A percentile compares a stretch with the other conserved stretches of the same genome.
These are phyloP conservation scores for Neodiprion virginianus DNA, from an alignment of 1,140 invertebrate genomes.

Conservation along the genomic window DNA sequence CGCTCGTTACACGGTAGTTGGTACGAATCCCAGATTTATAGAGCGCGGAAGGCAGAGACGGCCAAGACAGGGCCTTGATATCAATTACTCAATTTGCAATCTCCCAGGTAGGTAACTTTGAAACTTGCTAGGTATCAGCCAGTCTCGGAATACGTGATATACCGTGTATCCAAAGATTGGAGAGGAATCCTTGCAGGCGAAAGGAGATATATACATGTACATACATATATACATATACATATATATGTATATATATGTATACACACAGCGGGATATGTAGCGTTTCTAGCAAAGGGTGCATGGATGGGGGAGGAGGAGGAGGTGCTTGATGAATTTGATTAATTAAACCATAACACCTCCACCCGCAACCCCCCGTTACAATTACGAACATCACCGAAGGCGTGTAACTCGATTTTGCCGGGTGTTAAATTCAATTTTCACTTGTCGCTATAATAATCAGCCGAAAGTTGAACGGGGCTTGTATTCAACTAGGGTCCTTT, in stretches of 20 bases:
- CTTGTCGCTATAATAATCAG: too few species aligned
- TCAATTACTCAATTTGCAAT: conserved; percentile 7
- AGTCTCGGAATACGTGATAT: not conserved
- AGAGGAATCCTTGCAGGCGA: not conserved
- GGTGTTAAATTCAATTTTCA: too few species aligned
- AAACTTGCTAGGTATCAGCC: not conserved
- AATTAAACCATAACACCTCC: not conserved
- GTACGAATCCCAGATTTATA: not conserved
- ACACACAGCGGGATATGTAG: too few species aligned
- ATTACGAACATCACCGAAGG: too few species aligned
- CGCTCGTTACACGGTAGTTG: not conserved
- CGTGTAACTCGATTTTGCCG: too few species aligned
- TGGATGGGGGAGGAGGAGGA: too few species aligned
- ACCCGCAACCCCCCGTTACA: not conserved
- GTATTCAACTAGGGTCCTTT: too few species aligned
- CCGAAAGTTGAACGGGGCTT: too few species aligned
- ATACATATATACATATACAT: too few species aligned
- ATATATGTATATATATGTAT: too few species aligned
- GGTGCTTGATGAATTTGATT: not conserved
- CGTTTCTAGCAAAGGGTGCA: not conserved
- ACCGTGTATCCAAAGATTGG: not conserved
- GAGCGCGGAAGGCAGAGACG: too few species aligned
- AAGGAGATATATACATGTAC: too few species aligned
- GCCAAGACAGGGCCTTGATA: not conserved
- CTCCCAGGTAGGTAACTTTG: not conserved